Percentiles rank a stretch among this genome's conserved stretches.
phyloP scores from a whole-genome alignment of 2,113 vertebrate genomes.

The Catagonus wagneri region DNA sequence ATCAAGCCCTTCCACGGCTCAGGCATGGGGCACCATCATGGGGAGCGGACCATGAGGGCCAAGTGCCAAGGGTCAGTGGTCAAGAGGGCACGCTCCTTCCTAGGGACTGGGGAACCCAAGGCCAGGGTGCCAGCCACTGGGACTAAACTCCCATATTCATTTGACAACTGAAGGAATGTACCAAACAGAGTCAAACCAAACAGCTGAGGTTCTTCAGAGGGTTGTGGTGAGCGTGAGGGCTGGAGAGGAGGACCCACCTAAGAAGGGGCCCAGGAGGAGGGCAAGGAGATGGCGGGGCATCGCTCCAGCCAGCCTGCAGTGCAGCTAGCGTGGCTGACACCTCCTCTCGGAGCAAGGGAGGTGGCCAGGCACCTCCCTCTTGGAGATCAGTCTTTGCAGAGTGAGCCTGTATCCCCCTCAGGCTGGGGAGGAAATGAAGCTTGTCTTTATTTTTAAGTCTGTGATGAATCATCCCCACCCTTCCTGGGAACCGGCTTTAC shows the following conservation, averaged over 20 bases:
- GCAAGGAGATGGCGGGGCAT: slow-evolving; percentile 52
- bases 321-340: too few relatives aligned
- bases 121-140: not conserved
- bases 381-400: not conserved
- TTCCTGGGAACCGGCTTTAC: slow-evolving; percentile 61
- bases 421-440: slow-evolving; percentile 62
- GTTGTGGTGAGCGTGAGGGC: not conserved
- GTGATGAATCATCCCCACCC: slow-evolving; percentile 36
- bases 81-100: not conserved
- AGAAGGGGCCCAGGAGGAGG: slow-evolving; percentile 54
- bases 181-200: not conserved
- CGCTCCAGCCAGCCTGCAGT: not conserved
- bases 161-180: not conserved
- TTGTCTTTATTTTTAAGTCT: not conserved
- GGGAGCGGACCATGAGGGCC: not conserved
- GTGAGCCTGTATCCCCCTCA: not conserved
- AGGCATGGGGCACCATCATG: not conserved
- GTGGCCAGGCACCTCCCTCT: not conserved
- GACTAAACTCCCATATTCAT: not conserved
- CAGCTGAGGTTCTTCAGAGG: not conserved
- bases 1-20: not conserved
- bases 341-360: not conserved
- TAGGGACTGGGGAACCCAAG: not conserved
- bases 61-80: not conserved
- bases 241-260: slow-evolving; percentile 37